These are phyloP conservation scores for Mythimna albipuncta DNA, from an alignment of 2,888 invertebrate species.

Conservation along the genomic window DNA sequence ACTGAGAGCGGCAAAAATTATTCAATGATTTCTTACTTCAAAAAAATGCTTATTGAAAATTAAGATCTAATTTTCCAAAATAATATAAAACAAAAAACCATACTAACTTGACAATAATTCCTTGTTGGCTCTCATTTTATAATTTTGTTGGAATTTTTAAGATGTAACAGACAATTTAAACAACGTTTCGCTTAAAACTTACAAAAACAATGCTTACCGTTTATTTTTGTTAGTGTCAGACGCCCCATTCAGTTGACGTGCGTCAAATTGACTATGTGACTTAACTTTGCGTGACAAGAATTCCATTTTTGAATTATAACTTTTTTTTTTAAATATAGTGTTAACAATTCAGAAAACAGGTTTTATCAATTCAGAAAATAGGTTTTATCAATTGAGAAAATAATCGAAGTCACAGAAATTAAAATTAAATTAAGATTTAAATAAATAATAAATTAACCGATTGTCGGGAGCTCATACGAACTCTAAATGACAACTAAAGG, in stretches of 20 bases:
- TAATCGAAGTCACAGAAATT: slow-evolving; percentile 12
- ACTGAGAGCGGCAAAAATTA: no score
- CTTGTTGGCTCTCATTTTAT: slow-evolving; percentile 28
- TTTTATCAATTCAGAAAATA: slow-evolving; percentile 16
- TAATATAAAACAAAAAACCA: slow-evolving; percentile 1
- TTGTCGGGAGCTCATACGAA: slow-evolving; percentile 74
- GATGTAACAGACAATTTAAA: slow-evolving; percentile 17
- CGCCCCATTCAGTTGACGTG: slow-evolving; percentile 83
- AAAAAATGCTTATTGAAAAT: no score
- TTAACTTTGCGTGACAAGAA: slow-evolving; percentile 82
- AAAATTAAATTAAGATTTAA: slow-evolving; percentile 40
- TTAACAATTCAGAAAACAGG: slow-evolving; percentile 65
- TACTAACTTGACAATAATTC: slow-evolving; percentile 22
- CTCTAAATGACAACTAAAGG: slow-evolving; percentile 85
- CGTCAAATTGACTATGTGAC: slow-evolving; percentile 79
- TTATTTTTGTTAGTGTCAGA: slow-evolving; percentile 71
- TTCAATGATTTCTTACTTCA: no score
- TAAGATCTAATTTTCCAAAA: neutral
- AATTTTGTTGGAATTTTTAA: neutral
- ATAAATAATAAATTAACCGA: slow-evolving; percentile 25
- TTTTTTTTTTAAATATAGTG: slow-evolving; percentile 71
- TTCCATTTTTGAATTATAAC: slow-evolving; percentile 79
- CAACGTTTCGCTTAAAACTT: neutral
- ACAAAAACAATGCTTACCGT: slow-evolving; percentile 75
- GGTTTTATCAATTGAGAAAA: neutral